A percentile compares a stretch with the other conserved stretches of the same genome.
phyloP scores from a whole-genome alignment of 2,113 vertebrate genomes.

The Salvelinus alpinus region DNA sequence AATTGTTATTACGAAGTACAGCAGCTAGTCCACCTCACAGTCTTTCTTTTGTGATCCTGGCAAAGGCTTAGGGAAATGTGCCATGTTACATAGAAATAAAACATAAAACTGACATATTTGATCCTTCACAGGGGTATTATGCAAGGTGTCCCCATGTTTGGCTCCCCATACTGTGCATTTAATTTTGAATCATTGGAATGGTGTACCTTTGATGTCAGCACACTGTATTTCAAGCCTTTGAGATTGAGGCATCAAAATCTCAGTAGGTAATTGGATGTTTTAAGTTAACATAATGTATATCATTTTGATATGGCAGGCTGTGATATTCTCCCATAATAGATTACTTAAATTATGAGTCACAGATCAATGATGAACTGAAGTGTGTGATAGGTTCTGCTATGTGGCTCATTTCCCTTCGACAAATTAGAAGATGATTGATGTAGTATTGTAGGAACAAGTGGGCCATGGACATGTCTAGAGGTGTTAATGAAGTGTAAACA shows the following conservation, averaged over 20 bases:
- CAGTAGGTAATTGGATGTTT: conserved; percentile 21
- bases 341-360: conserved; percentile 12
- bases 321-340: background rate
- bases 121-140: background rate
- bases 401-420: conserved; percentile 6
- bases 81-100: too few relatives aligned
- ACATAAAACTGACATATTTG: too few relatives aligned
- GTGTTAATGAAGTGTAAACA: background rate
- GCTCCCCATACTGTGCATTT: background rate
- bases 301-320: conserved; percentile 6
- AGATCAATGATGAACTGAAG: conserved; percentile 23
- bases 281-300: conserved; percentile 21
- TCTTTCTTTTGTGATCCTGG: background rate
- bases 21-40: too few relatives aligned
- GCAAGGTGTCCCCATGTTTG: background rate
- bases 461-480: too few relatives aligned
- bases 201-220: conserved; percentile 14
- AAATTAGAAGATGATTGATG: conserved; percentile 5
- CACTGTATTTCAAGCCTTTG: conserved; percentile 10
- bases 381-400: conserved; percentile 1
- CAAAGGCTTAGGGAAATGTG: background rate
- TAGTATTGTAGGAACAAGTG: background rate
- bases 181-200: background rate
- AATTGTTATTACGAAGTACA: too few relatives aligned
- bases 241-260: conserved; percentile 21